phyloP scores from a whole-genome alignment of 2,113 vertebrate species.

The Solea senegalensis region DNA sequence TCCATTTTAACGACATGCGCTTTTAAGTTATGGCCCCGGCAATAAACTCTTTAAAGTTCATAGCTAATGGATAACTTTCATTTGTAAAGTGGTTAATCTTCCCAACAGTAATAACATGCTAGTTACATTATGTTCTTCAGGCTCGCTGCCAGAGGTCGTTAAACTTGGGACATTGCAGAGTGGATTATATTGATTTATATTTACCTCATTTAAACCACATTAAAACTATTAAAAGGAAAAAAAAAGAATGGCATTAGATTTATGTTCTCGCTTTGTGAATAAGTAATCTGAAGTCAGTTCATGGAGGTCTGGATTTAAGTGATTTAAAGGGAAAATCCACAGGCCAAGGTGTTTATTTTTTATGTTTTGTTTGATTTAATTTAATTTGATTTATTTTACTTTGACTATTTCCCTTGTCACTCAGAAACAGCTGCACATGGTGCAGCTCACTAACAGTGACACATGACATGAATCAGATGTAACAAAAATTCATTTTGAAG shows the following conservation, averaged over 20 bases:
- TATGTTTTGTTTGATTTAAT: no score
- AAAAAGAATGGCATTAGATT: not conserved
- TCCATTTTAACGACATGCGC: slow-evolving; percentile 8
- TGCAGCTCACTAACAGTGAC: no score
- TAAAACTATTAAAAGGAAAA: not conserved
- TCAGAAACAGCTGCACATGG: no score
- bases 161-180: not conserved
- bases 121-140: not conserved
- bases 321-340: no score
- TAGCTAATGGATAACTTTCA: not conserved
- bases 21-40: not conserved
- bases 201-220: not conserved
- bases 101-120: not conserved
- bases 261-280: not conserved
- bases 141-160: slow-evolving; percentile 9
- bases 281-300: no score
- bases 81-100: not conserved
- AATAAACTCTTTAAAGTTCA: not conserved
- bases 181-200: not conserved
- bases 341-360: no score
- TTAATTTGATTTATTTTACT: no score
- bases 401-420: no score
- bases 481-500: no score
- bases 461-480: no score
- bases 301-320: no score